Conservation (phyloP, 1,140 invertebrate genomes). For the Aphelinus certus region DNA sequence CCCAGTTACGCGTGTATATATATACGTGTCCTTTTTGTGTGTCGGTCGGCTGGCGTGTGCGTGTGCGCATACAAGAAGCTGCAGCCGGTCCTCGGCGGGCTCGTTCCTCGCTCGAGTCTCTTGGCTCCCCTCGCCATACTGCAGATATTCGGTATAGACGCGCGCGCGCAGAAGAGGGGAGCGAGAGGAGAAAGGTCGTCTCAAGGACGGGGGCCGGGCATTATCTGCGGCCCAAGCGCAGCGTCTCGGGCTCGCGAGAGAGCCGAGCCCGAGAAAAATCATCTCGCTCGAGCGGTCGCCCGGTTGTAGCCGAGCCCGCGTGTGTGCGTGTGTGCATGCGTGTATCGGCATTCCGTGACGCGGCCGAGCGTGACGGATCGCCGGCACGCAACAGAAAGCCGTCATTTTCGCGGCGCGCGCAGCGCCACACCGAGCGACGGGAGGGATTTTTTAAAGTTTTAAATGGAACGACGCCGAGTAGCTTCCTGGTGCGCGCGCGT, state of each 20-base stretch:
- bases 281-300: neutral
- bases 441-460: neutral
- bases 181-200: conserved; percentile 32
- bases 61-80: too few relatives aligned
- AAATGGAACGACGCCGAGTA: neutral
- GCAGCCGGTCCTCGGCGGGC: neutral
- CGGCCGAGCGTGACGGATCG: conserved; percentile 16
- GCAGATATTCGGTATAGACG: too few relatives aligned
- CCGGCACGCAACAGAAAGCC: conserved; percentile 23
- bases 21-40: too few relatives aligned
- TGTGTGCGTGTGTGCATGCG: neutral
- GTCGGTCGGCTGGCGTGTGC: too few relatives aligned
- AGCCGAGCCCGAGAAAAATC: neutral
- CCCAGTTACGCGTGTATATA: too few relatives aligned
- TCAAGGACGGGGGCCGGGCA: conserved; percentile 33
- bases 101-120: neutral
- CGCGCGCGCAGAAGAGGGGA: neutral
- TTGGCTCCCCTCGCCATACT: neutral
- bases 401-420: conserved; percentile 1
- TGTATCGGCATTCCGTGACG: neutral
- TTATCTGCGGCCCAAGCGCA: too few relatives aligned
- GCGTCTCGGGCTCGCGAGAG: neutral
- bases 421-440: too few relatives aligned
- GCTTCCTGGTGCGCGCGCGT: too few relatives aligned
- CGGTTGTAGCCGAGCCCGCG: too few relatives aligned